Percentiles rank a stretch among this genome's conserved stretches.
Evolutionary conservation across 2,113 vertebrate species (phyloP).

Genomic region (Nansenia antarctica): DNA sequence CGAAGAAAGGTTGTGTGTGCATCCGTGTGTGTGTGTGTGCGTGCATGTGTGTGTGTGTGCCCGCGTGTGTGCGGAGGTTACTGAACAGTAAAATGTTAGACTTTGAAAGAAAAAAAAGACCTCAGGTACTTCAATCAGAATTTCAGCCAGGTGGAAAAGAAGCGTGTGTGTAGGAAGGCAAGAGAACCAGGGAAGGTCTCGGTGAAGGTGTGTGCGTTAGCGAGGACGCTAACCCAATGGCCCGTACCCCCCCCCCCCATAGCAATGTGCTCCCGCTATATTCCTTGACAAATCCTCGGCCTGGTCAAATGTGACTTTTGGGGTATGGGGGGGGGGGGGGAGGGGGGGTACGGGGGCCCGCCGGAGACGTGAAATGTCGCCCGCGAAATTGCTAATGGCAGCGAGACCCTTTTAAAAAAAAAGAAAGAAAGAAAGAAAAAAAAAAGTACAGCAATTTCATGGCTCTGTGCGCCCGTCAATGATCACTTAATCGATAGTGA

Average conservation of each 20-base stretch:
- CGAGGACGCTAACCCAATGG: no score
- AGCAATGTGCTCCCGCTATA: no score
- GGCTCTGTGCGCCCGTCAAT: slow-evolving; percentile 56
- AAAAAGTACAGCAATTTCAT: slow-evolving; percentile 72
- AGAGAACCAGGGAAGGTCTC: not conserved
- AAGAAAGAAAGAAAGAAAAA: no score
- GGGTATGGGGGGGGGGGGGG: no score
- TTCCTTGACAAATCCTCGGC: slow-evolving; percentile 47
- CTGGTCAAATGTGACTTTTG: no score
- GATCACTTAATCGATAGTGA: slow-evolving; percentile 65
- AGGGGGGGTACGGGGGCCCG: no score
- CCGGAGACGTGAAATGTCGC: slow-evolving; percentile 54
- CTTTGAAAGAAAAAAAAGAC: slow-evolving; percentile 23
- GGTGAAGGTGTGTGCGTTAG: not conserved
- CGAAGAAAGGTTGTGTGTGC: no score
- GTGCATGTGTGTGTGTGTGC: not conserved
- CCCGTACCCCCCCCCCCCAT: no score
- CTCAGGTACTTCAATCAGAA: slow-evolving; percentile 8
- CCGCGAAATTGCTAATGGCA: slow-evolving; percentile 57
- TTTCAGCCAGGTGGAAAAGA: not conserved
- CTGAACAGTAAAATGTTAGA: slow-evolving; percentile 24
- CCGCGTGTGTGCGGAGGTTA: slow-evolving; percentile 1
- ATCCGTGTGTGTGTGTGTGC: no score
- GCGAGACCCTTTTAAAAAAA: slow-evolving; percentile 26
- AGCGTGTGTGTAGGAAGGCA: not conserved